Percentiles rank a stretch among this genome's conserved stretches.
These are phyloP conservation scores for Falco punctatus DNA, from an alignment of 2,113 vertebrate species.

Conservation along the genomic window DNA sequence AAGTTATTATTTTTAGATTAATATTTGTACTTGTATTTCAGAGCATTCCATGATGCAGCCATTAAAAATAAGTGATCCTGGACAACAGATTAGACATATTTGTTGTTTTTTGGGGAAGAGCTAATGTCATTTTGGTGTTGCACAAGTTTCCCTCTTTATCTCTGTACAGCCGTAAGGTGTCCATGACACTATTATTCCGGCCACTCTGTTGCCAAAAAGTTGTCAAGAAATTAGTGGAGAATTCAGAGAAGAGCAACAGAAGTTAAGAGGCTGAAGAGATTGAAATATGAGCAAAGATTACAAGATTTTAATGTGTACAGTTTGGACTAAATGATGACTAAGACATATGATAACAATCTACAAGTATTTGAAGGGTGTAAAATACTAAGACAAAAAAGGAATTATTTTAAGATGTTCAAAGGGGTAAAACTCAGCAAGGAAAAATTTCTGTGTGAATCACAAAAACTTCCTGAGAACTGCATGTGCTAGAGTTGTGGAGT, in stretches of 20 bases:
- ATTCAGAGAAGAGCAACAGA: slow-evolving; percentile 65
- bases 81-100: slow-evolving; percentile 61
- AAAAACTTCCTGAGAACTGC: background rate
- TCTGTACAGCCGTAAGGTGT: slow-evolving; percentile 60
- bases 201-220: slow-evolving; percentile 66
- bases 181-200: slow-evolving; percentile 65
- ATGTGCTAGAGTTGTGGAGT: background rate
- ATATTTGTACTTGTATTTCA: slow-evolving; percentile 9
- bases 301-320: slow-evolving; percentile 68
- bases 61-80: slow-evolving; percentile 54
- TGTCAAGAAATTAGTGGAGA: slow-evolving; percentile 65
- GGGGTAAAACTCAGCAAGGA: slow-evolving; percentile 43
- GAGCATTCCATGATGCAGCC: background rate
- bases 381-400: slow-evolving; percentile 57
- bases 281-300: slow-evolving; percentile 72
- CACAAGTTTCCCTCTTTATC: slow-evolving; percentile 46
- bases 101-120: slow-evolving; percentile 52
- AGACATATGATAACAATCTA: slow-evolving; percentile 70
- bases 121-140: slow-evolving; percentile 54
- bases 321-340: slow-evolving; percentile 70
- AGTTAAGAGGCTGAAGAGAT: slow-evolving; percentile 67
- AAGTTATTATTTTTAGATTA: background rate
- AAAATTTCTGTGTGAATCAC: slow-evolving; percentile 51
- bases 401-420: slow-evolving; percentile 58
- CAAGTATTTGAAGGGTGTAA: slow-evolving; percentile 71